Evolutionary conservation across 2,888 invertebrate genomes (phyloP).

Genomic region (Erpobdella octoculata): DNA sequence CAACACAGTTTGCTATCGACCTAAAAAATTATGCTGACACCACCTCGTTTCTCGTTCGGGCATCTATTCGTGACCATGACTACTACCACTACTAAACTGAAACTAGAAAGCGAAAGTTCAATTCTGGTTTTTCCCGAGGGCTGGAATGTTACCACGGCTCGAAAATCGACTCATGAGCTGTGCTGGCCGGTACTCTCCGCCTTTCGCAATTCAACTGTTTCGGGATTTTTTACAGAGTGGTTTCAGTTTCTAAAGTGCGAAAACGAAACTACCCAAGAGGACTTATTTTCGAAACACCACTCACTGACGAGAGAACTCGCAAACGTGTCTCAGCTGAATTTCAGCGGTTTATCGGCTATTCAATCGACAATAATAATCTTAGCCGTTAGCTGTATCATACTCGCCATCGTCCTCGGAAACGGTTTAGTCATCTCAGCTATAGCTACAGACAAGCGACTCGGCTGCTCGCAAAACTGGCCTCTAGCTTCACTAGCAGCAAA

Average conservation of each 20-base stretch:
- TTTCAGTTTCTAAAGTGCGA: not conserved
- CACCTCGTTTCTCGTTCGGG: not conserved
- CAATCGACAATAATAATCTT: constrained; percentile 84
- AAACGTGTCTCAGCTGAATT: not conserved
- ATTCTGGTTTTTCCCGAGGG: not conserved
- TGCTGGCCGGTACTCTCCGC: not conserved
- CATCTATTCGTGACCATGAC: not conserved
- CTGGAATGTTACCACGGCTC: not conserved
- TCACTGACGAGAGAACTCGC: too few species aligned
- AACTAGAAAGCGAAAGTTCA: too few species aligned
- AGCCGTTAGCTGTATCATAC: constrained; percentile 83
- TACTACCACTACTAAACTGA: too few species aligned
- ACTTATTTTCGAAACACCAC: not conserved
- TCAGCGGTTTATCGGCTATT: constrained; percentile 77
- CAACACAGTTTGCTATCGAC: too few species aligned
- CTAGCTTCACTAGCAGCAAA: constrained; percentile 90
- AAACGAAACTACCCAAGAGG: not conserved
- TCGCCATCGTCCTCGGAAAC: constrained; percentile 89
- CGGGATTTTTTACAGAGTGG: not conserved
- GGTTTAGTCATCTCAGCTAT: constrained; percentile 94
- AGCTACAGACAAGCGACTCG: constrained; percentile 84
- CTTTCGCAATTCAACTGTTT: not conserved
- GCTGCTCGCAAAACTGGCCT: constrained; percentile 95
- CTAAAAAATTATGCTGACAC: not conserved
- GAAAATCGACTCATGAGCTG: not conserved